Percentiles rank a stretch among this genome's conserved stretches.
These are phyloP conservation scores for Apus apus DNA, from an alignment of 2,113 vertebrate species.

Conservation along the genomic window DNA sequence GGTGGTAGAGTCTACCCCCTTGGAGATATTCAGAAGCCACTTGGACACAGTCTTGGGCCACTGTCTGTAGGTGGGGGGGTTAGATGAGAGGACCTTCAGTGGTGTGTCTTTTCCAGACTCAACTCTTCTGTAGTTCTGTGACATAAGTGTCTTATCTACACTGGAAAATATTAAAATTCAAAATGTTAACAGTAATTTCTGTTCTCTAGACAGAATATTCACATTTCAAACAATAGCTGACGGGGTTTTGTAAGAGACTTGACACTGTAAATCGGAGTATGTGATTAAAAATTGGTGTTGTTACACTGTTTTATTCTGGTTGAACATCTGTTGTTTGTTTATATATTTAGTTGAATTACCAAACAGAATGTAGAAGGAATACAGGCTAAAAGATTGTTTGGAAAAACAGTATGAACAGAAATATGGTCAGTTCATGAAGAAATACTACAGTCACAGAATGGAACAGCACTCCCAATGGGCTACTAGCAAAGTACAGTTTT, in stretches of 20 bases:
- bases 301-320: background rate
- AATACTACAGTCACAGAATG: background rate
- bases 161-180: background rate
- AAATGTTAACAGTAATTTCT: background rate
- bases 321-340: background rate
- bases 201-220: background rate
- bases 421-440: background rate
- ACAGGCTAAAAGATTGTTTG: background rate
- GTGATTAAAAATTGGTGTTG: background rate
- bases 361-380: background rate
- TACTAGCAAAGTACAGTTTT: background rate
- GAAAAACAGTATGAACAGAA: background rate
- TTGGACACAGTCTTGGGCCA: background rate
- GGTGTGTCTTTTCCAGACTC: background rate
- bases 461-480: background rate
- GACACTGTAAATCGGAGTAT: background rate
- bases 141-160: background rate
- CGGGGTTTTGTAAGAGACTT: background rate
- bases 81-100: background rate
- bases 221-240: background rate
- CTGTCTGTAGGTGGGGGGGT: background rate
- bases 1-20: background rate
- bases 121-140: background rate
- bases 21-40: background rate
- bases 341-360: background rate